Evolutionary conservation across 2,888 invertebrate genomes (phyloP).

Genomic region (Craniophora ligustri): DNA sequence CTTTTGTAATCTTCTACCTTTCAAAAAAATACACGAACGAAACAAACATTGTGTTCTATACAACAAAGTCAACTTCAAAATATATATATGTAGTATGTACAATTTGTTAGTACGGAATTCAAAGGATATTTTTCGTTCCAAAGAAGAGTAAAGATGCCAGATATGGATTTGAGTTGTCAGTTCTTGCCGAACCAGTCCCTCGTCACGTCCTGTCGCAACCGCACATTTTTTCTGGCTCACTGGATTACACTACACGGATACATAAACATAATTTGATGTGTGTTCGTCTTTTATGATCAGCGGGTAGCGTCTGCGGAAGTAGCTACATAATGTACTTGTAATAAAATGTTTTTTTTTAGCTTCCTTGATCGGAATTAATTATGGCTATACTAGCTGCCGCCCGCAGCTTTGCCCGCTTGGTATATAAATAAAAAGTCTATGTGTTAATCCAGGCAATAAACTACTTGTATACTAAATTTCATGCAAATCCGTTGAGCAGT

Average conservation of each 20-base stretch:
- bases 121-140: slow-evolving; percentile 38
- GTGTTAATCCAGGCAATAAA: no score
- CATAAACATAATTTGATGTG: slow-evolving; percentile 49
- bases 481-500: no score
- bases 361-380: no score
- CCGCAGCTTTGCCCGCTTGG: no score
- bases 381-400: no score
- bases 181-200: slow-evolving; percentile 66
- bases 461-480: no score
- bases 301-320: slow-evolving; percentile 1
- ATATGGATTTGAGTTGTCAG: slow-evolving; percentile 72
- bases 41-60: slow-evolving; percentile 5
- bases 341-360: no score
- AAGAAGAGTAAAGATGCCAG: slow-evolving; percentile 53
- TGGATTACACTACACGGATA: slow-evolving; percentile 56
- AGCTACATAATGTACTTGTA: no score
- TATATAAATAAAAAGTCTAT: no score
- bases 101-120: slow-evolving; percentile 17
- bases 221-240: slow-evolving; percentile 69
- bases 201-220: slow-evolving; percentile 64
- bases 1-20: neutral
- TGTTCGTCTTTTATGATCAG: slow-evolving; percentile 36
- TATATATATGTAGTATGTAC: neutral
- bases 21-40: neutral
- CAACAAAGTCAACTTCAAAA: slow-evolving; percentile 18